Percentiles rank a stretch among this genome's conserved stretches.
Conservation (phyloP, 2,113 vertebrate species). For the Delphinapterus leucas region DNA sequence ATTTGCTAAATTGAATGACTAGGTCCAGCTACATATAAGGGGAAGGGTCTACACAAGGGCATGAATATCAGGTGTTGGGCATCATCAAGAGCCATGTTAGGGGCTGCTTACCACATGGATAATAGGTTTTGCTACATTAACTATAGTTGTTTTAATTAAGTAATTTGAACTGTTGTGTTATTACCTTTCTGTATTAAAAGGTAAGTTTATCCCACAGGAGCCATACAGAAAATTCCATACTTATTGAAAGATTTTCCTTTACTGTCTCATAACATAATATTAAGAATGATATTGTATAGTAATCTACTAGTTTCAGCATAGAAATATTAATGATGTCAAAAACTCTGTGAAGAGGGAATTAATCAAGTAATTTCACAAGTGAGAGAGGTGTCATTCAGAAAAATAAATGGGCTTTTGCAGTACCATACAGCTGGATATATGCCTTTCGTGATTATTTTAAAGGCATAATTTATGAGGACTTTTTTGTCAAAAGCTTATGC, state of each 20-base stretch:
- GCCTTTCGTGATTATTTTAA: background rate
- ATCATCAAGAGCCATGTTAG: background rate
- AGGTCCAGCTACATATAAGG: background rate
- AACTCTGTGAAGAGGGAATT: background rate
- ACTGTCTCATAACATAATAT: background rate
- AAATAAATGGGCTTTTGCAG: background rate
- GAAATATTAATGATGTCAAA: background rate
- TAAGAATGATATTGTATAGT: background rate
- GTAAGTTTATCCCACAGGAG: background rate
- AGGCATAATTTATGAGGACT: background rate
- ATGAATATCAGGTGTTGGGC: rapidly evolving
- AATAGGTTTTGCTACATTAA: background rate
- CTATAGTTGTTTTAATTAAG: background rate
- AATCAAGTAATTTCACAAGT: background rate
- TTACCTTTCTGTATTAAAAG: background rate
- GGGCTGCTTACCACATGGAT: rapidly evolving
- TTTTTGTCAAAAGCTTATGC: background rate
- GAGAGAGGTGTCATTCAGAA: background rate
- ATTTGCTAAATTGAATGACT: background rate
- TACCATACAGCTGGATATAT: background rate
- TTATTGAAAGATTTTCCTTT: background rate
- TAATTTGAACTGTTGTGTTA: background rate
- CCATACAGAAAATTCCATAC: background rate
- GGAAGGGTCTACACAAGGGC: no score
- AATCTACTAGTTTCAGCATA: background rate